Evolutionary conservation across 2,113 vertebrate genomes (phyloP), one percentile per base, ranked within the genome.

Genomic region (Apistogramma diplotaenia): DNA sequence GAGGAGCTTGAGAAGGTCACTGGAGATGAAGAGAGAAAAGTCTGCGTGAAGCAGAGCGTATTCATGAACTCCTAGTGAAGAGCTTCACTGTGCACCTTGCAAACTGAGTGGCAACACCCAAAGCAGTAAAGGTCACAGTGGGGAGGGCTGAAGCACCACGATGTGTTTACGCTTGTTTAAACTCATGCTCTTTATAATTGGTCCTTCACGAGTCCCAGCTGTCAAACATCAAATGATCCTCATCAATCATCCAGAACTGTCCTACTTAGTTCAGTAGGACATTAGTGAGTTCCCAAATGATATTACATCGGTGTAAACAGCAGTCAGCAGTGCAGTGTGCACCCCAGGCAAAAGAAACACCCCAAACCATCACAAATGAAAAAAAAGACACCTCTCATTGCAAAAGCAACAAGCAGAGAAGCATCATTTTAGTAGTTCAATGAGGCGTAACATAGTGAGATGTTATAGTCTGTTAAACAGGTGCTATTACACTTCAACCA

Each of bases 1-100:
- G 19, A 82, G 67, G 81, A 85, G 89, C 87, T 89, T 31, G 83
- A 92, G 91, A 94, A 94, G 93, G 93, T 94, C 93, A 95, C 79
- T 46, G 77, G 85, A 88, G 88, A 91, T 74, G 46, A 74, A 12
- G 56, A 71, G 49, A n/a, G 33, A 70, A 33, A 40, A 74, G 61
- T 54, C 25, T 0, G 23, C 18, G 23, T 53, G 74, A 76, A 31
- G 53, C 46, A 12, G 81, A 60, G 78, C 4, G 18, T 49, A 65
- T 74, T 86, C 31, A 71, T 53, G 40, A 79, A 60, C 65, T 84
- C 77, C 51, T 27, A 6, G 19, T 8, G 31, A 86, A 23, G 51
- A 61, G 74, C 71, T 67, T 70, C 43, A 31, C 43, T 70, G 65
- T 70, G 49, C 57, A 57, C 23, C 46, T 49, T 53, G 4, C 29